Conservation (phyloP, 2,113 vertebrate genomes). For the Cololabis saira region DNA sequence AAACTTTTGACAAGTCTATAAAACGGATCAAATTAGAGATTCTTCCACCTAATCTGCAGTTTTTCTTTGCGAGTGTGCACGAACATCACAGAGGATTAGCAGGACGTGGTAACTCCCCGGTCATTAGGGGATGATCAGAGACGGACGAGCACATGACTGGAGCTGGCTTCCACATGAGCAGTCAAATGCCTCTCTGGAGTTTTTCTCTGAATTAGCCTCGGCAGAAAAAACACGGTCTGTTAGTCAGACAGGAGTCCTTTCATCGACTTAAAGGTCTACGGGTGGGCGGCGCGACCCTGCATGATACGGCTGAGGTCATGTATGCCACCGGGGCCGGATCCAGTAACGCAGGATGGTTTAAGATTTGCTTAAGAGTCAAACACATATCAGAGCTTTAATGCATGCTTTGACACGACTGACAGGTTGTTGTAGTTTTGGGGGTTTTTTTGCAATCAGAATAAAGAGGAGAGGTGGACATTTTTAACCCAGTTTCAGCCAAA, state of each 20-base stretch:
- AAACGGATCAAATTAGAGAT: neutral
- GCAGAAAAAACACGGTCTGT: conserved; percentile 25
- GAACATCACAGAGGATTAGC: conserved; percentile 42
- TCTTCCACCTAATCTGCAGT: conserved; percentile 30
- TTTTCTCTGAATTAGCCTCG: conserved; percentile 34
- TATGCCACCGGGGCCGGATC: too few species aligned
- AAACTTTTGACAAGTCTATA: too few species aligned
- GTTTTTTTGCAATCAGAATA: neutral
- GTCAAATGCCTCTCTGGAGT: conserved; percentile 65
- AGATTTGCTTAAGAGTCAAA: neutral
- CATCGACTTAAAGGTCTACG: conserved; percentile 28
- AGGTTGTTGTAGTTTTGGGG: too few species aligned
- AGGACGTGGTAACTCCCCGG: conserved; percentile 37
- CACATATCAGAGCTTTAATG: neutral
- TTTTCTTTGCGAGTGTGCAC: conserved; percentile 19
- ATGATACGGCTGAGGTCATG: conserved; percentile 31
- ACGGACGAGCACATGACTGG: conserved; percentile 72
- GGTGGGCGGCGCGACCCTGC: conserved; percentile 30
- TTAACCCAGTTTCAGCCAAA: neutral
- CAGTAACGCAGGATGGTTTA: too few species aligned
- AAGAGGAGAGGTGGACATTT: neutral
- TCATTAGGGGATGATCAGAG: conserved; percentile 66
- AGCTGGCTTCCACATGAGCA: conserved; percentile 74
- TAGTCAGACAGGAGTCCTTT: conserved; percentile 59
- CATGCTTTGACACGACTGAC: too few species aligned